Evolutionary conservation across 2,113 vertebrate genomes (phyloP), one percentile per base, ranked within the genome.

Genomic region (Sphyrna mokarran): DNA sequence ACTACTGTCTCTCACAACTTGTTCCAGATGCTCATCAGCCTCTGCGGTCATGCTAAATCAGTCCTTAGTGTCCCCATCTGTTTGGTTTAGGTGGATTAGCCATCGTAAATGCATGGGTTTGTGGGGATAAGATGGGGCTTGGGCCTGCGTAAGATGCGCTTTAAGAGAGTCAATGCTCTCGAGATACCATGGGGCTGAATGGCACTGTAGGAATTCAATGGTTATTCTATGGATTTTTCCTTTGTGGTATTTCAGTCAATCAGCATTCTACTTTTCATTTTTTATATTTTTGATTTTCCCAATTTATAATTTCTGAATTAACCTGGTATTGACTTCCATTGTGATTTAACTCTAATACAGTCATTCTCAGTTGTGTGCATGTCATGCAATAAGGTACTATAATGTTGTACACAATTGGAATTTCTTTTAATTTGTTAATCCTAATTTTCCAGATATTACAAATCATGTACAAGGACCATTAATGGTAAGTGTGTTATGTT

Each of bases 361-460:
- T 48, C 68, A 23, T 29, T 14, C 10, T 54, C n/a, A 8, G 26
- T 63, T n/a, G 26, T 95, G 72, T 37, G 20, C 72, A 54, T 43
- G 20, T 43, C 43, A 95, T 16, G 22, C 63, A 1, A 83, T 2
- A 90, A 3, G 8, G 20, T 33, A n/a, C 33, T 76, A 4, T 48
- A 61, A 90, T 7, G 29, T 93, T 66, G 33, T 10, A n/a, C 61
- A 9, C n/a, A 54, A 90, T 48, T 70, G 13, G 26, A 95, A 48
- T 29, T 29, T 54, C 66, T 37, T 40, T 72, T 48, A 70, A 96
- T 76, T 96, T 96, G 96, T 23, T 96, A 83, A 89, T 96, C 76
- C 48, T 97, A 96, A 96, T 97, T 96, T 97, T 97, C 95, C 98
- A 98, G 98, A 98, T 96, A 98, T 98, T 76, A 97, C 98, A 76